Evolutionary conservation across 2,797 vertebrate genomes (phyloP).

Genomic region (Lacerta bilineata): DNA sequence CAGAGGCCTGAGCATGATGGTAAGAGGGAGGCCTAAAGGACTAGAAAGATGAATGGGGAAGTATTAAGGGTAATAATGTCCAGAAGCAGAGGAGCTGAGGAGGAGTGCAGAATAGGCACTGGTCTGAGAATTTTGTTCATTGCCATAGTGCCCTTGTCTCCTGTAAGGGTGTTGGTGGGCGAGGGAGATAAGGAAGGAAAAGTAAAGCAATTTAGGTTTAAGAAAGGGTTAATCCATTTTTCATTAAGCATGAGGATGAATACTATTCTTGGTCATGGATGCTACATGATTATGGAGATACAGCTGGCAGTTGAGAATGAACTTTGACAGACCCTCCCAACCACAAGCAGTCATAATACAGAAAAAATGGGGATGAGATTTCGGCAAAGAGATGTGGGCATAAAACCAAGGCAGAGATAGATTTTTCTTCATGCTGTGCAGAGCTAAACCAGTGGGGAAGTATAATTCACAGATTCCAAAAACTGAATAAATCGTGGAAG

Average conservation of each 20-base stretch:
- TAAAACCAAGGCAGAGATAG: background rate
- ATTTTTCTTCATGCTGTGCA: background rate
- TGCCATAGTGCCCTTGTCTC: background rate
- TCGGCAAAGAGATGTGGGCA: background rate
- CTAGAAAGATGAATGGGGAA: background rate
- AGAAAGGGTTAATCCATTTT: background rate
- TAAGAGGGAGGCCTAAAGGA: background rate
- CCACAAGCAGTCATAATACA: background rate
- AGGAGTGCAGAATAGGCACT: background rate
- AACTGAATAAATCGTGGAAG: background rate
- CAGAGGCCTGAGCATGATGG: background rate
- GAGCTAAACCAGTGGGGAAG: background rate
- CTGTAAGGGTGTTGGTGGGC: background rate
- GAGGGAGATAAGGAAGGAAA: background rate
- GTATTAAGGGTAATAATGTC: background rate
- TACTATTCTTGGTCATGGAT: background rate
- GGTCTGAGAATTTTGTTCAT: background rate
- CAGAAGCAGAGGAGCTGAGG: background rate
- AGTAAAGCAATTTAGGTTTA: background rate
- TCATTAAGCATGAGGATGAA: background rate
- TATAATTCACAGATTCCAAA: background rate
- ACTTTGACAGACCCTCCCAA: background rate
- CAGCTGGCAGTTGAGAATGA: background rate
- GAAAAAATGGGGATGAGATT: background rate
- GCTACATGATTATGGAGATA: constrained; percentile 15